Evolutionary conservation across 2,888 invertebrate genomes (phyloP).

Genomic region (Xanthia icteritia): DNA sequence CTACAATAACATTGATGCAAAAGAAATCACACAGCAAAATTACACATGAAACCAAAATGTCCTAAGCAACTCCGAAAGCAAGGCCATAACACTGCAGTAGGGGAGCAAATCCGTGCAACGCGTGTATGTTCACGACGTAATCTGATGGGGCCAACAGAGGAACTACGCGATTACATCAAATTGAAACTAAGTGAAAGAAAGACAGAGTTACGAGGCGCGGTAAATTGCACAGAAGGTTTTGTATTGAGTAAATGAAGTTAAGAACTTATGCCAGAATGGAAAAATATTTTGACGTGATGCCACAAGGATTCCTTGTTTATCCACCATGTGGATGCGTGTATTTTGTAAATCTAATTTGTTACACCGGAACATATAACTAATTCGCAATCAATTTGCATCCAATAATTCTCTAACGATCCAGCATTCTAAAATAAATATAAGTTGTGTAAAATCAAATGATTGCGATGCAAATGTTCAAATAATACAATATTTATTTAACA

Average conservation of each 20-base stretch:
- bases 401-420: slow-evolving; percentile 19
- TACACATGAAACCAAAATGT: background rate
- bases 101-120: slow-evolving; percentile 68
- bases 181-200: slow-evolving; percentile 68
- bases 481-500: slow-evolving; percentile 61
- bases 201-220: slow-evolving; percentile 43
- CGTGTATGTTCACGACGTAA: slow-evolving; percentile 71
- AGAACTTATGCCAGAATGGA: slow-evolving; percentile 32
- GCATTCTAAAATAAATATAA: slow-evolving; percentile 41
- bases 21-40: background rate
- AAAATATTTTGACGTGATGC: slow-evolving; percentile 40
- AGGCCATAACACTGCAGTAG: slow-evolving; percentile 30
- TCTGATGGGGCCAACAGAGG: slow-evolving; percentile 68
- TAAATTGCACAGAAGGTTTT: slow-evolving; percentile 37
- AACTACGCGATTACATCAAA: slow-evolving; percentile 65
- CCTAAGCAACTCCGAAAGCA: slow-evolving; percentile 3
- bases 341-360: slow-evolving; percentile 4
- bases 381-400: slow-evolving; percentile 39
- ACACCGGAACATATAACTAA: background rate
- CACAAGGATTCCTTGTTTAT: no score
- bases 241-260: slow-evolving; percentile 58
- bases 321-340: no score
- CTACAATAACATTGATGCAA: background rate
- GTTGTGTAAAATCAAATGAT: slow-evolving; percentile 43
- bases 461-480: slow-evolving; percentile 55